Evolutionary conservation across 2,888 invertebrate species (phyloP).

Genomic region (Cephus nigrinus): DNA sequence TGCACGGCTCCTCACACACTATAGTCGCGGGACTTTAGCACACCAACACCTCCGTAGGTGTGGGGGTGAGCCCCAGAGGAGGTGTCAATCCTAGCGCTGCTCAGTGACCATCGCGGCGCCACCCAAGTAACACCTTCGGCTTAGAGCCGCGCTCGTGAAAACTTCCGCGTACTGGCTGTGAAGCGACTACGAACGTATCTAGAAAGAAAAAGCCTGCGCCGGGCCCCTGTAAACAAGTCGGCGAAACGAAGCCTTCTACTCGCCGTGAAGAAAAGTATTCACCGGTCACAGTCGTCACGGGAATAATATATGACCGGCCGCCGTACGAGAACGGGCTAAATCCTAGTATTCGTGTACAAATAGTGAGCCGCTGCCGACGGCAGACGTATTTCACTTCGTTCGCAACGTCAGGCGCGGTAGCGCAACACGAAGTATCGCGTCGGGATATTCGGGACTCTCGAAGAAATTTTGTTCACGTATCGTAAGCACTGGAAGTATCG

Average conservation of each 20-base stretch:
- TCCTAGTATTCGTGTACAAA: neutral
- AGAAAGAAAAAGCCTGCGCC: conserved; percentile 23
- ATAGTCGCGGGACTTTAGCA: conserved; percentile 54
- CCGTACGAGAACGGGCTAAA: neutral
- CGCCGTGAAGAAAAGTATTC: neutral
- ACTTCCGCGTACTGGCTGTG: conserved; percentile 41
- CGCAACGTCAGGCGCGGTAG: neutral
- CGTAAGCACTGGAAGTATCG: neutral
- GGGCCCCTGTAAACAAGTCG: conserved; percentile 12
- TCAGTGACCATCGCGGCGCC: conserved; percentile 67
- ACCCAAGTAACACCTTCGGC: conserved; percentile 67
- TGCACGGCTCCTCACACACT: conserved; percentile 50
- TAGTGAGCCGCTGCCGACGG: neutral
- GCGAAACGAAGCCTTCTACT: conserved; percentile 5
- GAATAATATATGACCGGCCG: conserved; percentile 9
- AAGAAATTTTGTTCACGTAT: neutral
- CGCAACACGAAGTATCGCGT: neutral
- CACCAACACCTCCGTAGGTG: conserved; percentile 64
- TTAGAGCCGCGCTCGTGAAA: conserved; percentile 26
- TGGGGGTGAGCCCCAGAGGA: conserved; percentile 65
- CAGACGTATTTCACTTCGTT: neutral
- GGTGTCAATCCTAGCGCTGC: conserved; percentile 67
- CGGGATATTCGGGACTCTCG: neutral
- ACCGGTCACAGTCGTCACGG: neutral
- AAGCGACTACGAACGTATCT: conserved; percentile 21